A percentile compares a stretch with the other conserved stretches of the same genome.
Evolutionary conservation across 2,888 invertebrate genomes (phyloP).

Genomic region (Graphium colonna): DNA sequence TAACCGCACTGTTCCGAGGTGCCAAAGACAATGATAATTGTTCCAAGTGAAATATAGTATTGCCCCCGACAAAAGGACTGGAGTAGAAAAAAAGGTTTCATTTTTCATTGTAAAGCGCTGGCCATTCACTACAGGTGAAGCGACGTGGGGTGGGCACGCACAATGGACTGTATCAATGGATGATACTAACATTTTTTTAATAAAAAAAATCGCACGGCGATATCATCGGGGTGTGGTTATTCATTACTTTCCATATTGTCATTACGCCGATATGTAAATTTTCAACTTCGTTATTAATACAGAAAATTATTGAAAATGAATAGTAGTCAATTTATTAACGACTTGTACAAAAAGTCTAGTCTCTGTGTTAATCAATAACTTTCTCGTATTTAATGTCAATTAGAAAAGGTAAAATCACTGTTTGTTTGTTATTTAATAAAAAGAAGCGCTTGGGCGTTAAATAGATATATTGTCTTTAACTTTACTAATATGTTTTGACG

Average conservation of each 20-base stretch:
- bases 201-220: constrained; percentile 48
- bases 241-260: constrained; percentile 54
- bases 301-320: too few species aligned
- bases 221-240: constrained; percentile 52
- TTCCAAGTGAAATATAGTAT: constrained; percentile 77
- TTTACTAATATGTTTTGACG: too few species aligned
- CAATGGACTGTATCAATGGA: constrained; percentile 74
- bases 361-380: too few species aligned
- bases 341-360: too few species aligned
- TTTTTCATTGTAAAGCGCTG: constrained; percentile 68
- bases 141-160: constrained; percentile 57
- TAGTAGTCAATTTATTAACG: too few species aligned
- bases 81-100: constrained; percentile 55
- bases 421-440: too few species aligned
- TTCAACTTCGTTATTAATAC: too few species aligned
- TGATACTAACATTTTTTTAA: constrained; percentile 58
- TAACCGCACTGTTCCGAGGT: constrained; percentile 63
- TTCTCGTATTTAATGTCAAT: too few species aligned
- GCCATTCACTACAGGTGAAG: constrained; percentile 76
- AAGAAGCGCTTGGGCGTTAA: too few species aligned
- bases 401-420: too few species aligned
- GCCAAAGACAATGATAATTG: constrained; percentile 80
- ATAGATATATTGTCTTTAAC: too few species aligned
- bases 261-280: constrained; percentile 6
- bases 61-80: constrained; percentile 74